These are phyloP conservation scores for Clostera curtula DNA, from an alignment of 2,888 invertebrate genomes.

Conservation along the genomic window DNA sequence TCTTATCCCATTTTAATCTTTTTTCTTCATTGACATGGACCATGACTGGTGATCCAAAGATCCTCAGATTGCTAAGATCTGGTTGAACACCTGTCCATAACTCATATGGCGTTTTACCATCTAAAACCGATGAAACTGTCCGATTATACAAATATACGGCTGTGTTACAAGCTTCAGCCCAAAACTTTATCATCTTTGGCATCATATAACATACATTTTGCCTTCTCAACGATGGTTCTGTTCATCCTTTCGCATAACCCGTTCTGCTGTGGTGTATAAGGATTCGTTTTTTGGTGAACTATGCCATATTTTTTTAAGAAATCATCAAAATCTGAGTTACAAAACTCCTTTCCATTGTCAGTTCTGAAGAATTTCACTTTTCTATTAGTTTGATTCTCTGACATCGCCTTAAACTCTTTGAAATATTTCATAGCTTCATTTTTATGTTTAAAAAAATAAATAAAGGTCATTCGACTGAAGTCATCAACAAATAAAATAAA, in stretches of 20 bases:
- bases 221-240: conserved; percentile 2
- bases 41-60: conserved; percentile 8
- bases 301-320: conserved; percentile 2
- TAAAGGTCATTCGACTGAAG: conserved; percentile 8
- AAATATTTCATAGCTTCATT: conserved; percentile 13
- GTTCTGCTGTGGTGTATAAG: conserved; percentile 5
- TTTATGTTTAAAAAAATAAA: conserved; percentile 18
- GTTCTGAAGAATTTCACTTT: conserved; percentile 14
- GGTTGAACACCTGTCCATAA: conserved; percentile 7
- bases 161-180: conserved; percentile 1
- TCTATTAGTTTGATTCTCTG: conserved; percentile 11
- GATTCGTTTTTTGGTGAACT: conserved; percentile 3
- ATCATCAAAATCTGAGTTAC: not conserved
- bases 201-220: conserved; percentile 2
- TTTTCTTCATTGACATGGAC: conserved; percentile 10
- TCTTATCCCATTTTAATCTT: conserved; percentile 4
- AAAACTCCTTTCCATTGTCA: conserved; percentile 3
- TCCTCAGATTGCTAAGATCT: conserved; percentile 7
- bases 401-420: conserved; percentile 11
- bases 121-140: conserved; percentile 1
- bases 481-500: conserved; percentile 15
- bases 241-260: conserved; percentile 2
- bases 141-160: conserved; percentile 4
- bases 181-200: conserved; percentile 2
- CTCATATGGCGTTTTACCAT: conserved; percentile 8